phyloP scores from a whole-genome alignment of 2,888 invertebrate species.

The Cepaea hortensis region DNA sequence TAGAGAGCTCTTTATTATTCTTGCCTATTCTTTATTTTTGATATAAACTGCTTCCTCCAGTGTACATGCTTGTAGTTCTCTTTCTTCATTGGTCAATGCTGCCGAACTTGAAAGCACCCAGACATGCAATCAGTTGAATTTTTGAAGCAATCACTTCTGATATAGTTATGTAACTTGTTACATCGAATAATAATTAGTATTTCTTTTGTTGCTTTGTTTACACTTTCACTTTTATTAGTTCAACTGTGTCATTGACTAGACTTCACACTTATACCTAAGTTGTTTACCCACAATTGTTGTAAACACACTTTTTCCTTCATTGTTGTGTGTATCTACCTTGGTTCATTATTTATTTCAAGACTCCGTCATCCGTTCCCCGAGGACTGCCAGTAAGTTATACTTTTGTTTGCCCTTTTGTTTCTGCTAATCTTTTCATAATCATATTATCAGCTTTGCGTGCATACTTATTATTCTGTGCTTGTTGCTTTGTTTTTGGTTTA shows the following conservation, averaged over 20 bases:
- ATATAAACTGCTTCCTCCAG: no score
- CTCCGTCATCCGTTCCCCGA: not conserved
- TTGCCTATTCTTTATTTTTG: no score
- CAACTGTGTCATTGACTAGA: not conserved
- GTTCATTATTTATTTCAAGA: constrained; percentile 38
- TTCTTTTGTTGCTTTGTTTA: not conserved
- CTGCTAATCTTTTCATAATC: not conserved
- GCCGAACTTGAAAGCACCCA: no score
- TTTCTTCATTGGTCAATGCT: no score
- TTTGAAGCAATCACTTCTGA: no score
- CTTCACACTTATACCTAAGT: no score
- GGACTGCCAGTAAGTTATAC: constrained; percentile 40
- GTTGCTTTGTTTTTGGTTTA: not conserved
- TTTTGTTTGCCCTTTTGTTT: not conserved
- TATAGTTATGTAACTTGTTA: no score
- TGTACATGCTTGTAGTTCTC: no score
- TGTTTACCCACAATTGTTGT: no score
- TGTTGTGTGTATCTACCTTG: constrained; percentile 11
- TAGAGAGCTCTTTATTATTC: no score
- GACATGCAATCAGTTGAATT: no score
- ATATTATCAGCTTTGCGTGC: not conserved
- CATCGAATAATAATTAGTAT: no score
- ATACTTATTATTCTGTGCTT: not conserved
- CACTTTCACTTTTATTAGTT: not conserved
- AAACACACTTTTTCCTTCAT: not conserved